Evolutionary conservation across 2,888 invertebrate species (phyloP), one percentile per base, ranked within the genome.

Genomic region (Invenusta paracnida): DNA sequence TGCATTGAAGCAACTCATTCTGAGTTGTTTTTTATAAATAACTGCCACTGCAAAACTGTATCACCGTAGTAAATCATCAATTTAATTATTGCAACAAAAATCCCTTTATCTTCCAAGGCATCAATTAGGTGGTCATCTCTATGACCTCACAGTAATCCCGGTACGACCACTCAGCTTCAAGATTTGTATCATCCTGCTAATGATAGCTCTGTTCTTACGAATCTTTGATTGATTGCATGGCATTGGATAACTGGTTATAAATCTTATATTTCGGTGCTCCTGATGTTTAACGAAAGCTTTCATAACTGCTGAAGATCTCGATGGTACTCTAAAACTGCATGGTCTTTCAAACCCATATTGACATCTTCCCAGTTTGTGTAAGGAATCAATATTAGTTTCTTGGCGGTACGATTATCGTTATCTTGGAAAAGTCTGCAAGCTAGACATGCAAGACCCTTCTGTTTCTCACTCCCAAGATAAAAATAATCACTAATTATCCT

Each of bases 381-480:
- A 73, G 25, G 25, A 73, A 23, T 23, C 17, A 23, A 73, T 73
- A 23, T 73, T 23, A 73, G 73, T 73, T 73, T 5, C 2, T 73
- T 73, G 73, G 27, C 73, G 73, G 73, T 73, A 73, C 27, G 73
- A 73, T 23, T 23, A 73, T 73, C 73, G 73, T 73, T 73, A 73
- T 73, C 73, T 23, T 73, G 73, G 73, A 73, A 73, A 73, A 73
- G 73, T 73, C 73, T 73, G 17, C 25, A 73, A 73, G 73, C 73
- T 73, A 73, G 73, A 13, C 73, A 73, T 73, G 73, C 73, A 73
- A 73, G 73, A 73, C 73, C 73, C 73, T 73, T 73, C 73, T 73
- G 73, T 73, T 73, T 73, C 73, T 73, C 73, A 73, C 73, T 73
- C 17, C n/a, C 73, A 73, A n/a, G 73, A 73, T 73, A 73, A 73